Conservation (phyloP, 2,113 vertebrate genomes). For the Ramphastos sulfuratus region DNA sequence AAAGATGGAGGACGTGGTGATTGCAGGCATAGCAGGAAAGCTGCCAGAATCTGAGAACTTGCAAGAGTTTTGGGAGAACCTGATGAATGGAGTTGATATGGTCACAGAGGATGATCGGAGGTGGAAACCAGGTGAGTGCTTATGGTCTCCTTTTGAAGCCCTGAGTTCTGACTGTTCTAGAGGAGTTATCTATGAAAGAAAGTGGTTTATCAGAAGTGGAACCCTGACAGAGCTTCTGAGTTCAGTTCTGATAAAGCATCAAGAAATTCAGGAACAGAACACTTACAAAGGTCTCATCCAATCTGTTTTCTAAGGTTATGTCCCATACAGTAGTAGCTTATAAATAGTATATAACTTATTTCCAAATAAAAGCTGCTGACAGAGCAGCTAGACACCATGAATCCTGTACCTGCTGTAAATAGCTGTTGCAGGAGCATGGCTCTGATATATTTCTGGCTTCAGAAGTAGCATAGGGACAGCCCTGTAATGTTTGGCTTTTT, state of each 20-base stretch:
- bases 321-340: neutral
- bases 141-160: neutral
- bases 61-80: conserved; percentile 96
- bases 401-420: neutral
- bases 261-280: neutral
- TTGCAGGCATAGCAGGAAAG: conserved; percentile 92
- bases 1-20: conserved; percentile 93
- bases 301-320: neutral
- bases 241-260: neutral
- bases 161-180: neutral
- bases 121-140: conserved; percentile 90
- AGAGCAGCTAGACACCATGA: neutral
- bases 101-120: conserved; percentile 93
- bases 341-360: neutral
- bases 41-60: conserved; percentile 92
- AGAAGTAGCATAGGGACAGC: neutral
- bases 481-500: neutral
- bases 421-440: neutral
- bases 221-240: neutral
- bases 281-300: neutral
- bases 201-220: neutral
- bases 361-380: neutral
- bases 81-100: conserved; percentile 93
- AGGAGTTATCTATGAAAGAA: neutral
- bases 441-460: neutral